phyloP scores from a whole-genome alignment of 2,797 vertebrate species.

The Squalus acanthias region DNA sequence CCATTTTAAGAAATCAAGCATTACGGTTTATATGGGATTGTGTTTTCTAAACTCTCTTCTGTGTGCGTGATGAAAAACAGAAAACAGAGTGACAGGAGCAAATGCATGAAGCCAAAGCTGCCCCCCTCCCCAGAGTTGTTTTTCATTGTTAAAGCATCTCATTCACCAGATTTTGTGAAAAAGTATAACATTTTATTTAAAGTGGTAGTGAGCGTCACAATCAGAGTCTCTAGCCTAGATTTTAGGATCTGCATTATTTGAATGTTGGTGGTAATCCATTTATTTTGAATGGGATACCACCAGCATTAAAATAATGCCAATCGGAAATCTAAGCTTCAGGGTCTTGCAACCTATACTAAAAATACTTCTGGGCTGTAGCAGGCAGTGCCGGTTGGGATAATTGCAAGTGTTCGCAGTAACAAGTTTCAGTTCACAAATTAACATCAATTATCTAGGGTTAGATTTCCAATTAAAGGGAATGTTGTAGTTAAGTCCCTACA shows the following conservation, averaged over 20 bases:
- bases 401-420: neutral
- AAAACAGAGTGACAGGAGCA: neutral
- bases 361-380: neutral
- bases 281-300: neutral
- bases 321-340: neutral
- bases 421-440: neutral
- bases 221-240: neutral
- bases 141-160: neutral
- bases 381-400: neutral
- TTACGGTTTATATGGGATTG: neutral
- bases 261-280: neutral
- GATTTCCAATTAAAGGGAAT: neutral
- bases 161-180: neutral
- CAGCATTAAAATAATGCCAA: neutral
- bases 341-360: neutral
- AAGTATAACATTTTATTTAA: neutral
- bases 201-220: neutral
- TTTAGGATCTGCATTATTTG: neutral
- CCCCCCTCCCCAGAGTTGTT: neutral
- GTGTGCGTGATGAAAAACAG: neutral
- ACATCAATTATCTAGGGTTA: neutral
- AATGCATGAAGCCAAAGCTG: neutral
- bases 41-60: neutral
- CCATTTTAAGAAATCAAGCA: slow-evolving; percentile 1
- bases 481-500: neutral